Conservation (phyloP, 2,113 vertebrate genomes). For the Speoplatyrhinus poulsoni region DNA sequence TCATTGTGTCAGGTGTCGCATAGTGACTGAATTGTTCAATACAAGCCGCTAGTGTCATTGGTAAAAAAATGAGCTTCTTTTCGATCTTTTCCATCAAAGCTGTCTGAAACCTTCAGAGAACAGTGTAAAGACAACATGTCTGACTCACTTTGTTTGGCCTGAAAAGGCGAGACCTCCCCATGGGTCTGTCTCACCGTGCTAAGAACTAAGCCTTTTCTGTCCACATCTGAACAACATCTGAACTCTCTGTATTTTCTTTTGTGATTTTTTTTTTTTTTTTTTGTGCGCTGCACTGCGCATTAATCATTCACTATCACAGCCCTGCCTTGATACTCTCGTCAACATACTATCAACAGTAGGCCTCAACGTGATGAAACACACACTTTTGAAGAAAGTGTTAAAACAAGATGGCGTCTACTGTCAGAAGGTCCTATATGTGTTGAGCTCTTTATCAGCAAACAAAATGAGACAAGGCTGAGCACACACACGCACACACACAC, state of each 20-base stretch:
- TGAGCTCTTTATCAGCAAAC: constrained; percentile 46
- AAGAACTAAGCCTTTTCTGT: constrained; percentile 30
- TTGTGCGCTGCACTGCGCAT: constrained; percentile 6
- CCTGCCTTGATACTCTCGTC: constrained; percentile 13
- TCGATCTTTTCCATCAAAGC: constrained; percentile 45
- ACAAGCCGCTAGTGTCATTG: constrained; percentile 24
- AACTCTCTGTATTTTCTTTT: constrained; percentile 3
- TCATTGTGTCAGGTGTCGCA: constrained; percentile 44
- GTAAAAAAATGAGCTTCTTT: constrained; percentile 8
- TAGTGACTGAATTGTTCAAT: constrained; percentile 48
- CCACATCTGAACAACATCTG: constrained; percentile 25
- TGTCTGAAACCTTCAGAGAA: constrained; percentile 43
- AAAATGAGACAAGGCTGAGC: constrained; percentile 17
- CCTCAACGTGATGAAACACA: constrained; percentile 27
- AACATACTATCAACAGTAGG: constrained; percentile 5
- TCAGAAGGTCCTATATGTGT: constrained; percentile 18
- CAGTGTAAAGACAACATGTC: constrained; percentile 47
- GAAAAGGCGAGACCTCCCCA: constrained; percentile 45
- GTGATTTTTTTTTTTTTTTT: constrained; percentile 1
- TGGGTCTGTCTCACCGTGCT: constrained; percentile 17
- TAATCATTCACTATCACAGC: constrained; percentile 52
- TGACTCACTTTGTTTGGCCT: constrained; percentile 55
- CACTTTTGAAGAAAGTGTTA: constrained; percentile 18
- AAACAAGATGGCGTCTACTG: constrained; percentile 7
- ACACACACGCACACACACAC: constrained; percentile 5